Base-by-base conservation (phyloP, 2,888 invertebrate species). In the Cantharis rufa region DNA sequence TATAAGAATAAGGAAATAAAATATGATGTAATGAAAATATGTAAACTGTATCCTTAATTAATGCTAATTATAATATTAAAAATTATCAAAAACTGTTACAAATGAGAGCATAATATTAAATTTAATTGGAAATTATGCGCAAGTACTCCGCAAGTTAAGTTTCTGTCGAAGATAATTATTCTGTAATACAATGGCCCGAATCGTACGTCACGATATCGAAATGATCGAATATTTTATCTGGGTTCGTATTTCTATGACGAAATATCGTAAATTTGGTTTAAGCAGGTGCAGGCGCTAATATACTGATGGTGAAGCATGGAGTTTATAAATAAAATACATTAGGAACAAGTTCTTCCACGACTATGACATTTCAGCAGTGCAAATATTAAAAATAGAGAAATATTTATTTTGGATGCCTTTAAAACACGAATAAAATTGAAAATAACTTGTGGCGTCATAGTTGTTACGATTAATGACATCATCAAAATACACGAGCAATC, bases 401-500 rank as follows among this genome's bases (percentile, higher is more conserved):
- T 27, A 68, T 64, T 76, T 74, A 71, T 70, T 64, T 24, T 70
- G 69, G 27, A 27, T 72, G 27, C 48, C 71, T 68, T 32, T 24
- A 62, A 28, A 61, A 62, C 18, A 63, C 24, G 72, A 69, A 16
- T 62, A 21, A n/a, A 27, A 70, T 48, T 71, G 21, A 62, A 78
- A 74, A 71, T 79, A 74, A 70, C 48, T 62, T 21, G 13, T 15
- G 2, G 66, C 78, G 78, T 79, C 78, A 79, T 61, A 13, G 70
- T 76, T 74, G 74, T 74, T 77, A 72, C 76, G 76, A 75, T 69
- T 28, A 21, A 66, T 27, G 48, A 15, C 48, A 21, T 66, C 64
- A 66, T 66, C 13, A 66, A 21, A 18, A 9, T 13, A 24, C 24
- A 66, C 18, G n/a, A 66, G n/a, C 21, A 66, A 24, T 16, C 64